These are phyloP conservation scores for Brenthis hecate DNA, from an alignment of 2,888 invertebrate genomes.

Conservation along the genomic window DNA sequence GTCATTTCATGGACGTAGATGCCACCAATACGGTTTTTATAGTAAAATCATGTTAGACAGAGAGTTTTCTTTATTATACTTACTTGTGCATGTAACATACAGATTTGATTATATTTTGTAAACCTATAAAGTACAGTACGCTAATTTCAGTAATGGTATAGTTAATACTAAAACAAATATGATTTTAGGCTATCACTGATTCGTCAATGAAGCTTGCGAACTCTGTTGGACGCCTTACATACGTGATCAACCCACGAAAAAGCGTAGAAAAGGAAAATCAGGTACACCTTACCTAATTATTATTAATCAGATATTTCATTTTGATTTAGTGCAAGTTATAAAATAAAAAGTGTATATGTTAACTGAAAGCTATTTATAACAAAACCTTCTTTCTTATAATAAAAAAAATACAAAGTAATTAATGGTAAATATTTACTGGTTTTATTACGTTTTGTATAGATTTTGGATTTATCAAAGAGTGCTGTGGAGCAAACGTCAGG, in stretches of 20 bases:
- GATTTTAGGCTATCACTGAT: conserved; percentile 26
- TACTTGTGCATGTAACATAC: background rate
- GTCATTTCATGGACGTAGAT: no score
- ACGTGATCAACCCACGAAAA: conserved; percentile 35
- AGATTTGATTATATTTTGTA: no score
- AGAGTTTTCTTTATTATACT: no score
- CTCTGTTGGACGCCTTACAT: conserved; percentile 36
- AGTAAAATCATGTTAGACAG: no score
- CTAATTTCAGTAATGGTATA: no score
- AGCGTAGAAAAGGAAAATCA: conserved; percentile 39
- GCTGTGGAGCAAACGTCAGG: conserved; percentile 49
- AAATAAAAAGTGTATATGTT: background rate
- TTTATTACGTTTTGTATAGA: conserved; percentile 31
- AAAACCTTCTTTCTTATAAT: no score
- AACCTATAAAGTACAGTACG: no score
- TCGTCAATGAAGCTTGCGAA: conserved; percentile 30
- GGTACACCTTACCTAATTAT: conserved; percentile 31
- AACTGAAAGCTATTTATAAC: no score
- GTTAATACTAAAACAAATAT: no score
- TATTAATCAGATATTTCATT: no score
- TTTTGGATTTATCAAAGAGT: conserved; percentile 45
- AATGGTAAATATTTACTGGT: background rate
- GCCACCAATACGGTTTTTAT: no score
- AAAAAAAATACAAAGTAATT: no score
- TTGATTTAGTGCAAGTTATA: background rate